phyloP scores from a whole-genome alignment of 2,797 vertebrate species.

The Alcedo quadribrachys region DNA sequence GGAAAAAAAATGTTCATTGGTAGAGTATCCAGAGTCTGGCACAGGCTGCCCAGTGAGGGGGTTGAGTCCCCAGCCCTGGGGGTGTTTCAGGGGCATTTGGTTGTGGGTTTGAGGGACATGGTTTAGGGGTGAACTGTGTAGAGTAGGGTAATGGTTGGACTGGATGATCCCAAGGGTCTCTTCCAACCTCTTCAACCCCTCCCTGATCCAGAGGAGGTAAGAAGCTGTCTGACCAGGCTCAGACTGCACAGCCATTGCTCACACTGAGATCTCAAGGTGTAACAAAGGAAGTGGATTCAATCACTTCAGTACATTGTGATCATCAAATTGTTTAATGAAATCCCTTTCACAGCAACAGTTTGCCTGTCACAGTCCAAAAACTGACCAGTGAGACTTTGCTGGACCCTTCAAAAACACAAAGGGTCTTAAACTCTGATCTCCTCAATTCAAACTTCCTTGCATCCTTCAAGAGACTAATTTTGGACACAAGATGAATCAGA shows the following conservation, averaged over 20 bases:
- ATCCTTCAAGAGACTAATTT: neutral
- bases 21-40: no score
- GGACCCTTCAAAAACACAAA: neutral
- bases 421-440: neutral
- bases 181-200: no score
- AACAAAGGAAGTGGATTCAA: neutral
- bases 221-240: neutral
- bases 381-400: neutral
- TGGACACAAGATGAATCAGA: neutral
- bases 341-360: neutral
- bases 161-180: no score
- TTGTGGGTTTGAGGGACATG: no score
- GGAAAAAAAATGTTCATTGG: no score
- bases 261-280: neutral
- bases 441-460: neutral
- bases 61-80: no score
- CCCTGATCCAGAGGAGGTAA: neutral
- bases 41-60: no score
- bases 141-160: no score
- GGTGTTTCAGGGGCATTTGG: no score
- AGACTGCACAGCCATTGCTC: neutral
- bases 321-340: neutral
- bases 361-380: neutral
- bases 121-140: no score
- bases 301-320: neutral